phyloP scores from a whole-genome alignment of 1,140 invertebrate genomes.

The Tyrophagus putrescentiae region DNA sequence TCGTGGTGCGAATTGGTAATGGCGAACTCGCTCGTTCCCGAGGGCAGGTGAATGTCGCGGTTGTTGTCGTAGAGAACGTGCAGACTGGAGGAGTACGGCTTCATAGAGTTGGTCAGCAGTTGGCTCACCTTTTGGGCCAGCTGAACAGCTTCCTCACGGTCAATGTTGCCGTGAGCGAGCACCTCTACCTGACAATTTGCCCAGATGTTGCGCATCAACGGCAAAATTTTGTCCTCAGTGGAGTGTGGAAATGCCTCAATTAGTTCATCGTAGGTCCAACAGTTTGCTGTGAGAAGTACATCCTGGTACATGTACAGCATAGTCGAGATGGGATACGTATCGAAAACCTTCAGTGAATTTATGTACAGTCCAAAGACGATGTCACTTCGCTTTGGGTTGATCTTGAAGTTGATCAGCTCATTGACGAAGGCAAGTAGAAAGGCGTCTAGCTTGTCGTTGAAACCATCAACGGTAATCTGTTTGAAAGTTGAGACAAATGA shows the following conservation, averaged over 20 bases:
- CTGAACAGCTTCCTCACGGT: background rate
- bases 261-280: background rate
- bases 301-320: background rate
- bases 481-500: background rate
- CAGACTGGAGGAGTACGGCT: background rate
- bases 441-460: background rate
- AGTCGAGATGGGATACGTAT: background rate
- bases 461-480: slow-evolving; percentile 4
- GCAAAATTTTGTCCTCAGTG: background rate
- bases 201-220: background rate
- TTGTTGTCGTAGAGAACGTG: background rate
- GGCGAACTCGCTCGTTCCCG: background rate
- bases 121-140: background rate
- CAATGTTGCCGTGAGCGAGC: background rate
- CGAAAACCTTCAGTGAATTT: background rate
- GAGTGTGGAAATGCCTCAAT: background rate
- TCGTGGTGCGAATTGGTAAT: background rate
- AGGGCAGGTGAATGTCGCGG: background rate
- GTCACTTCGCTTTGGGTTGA: background rate
- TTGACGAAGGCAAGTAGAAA: background rate
- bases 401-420: slow-evolving; percentile 2
- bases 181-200: background rate
- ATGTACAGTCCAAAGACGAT: background rate
- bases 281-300: background rate
- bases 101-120: background rate